Conservation (phyloP, 2,888 invertebrate genomes). For the Digitonthophagus gazella region DNA sequence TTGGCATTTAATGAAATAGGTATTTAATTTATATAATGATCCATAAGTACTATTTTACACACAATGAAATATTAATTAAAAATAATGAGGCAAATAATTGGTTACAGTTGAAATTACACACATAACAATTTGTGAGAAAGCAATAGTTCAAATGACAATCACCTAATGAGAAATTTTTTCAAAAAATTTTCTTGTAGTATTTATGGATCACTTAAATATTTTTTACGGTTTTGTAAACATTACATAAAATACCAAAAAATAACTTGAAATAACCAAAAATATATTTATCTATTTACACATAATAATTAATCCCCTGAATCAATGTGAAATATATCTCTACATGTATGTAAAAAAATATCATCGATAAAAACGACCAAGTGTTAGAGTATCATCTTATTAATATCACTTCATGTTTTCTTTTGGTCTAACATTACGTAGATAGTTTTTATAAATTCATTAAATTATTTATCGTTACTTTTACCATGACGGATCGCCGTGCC, state of each 20-base stretch:
- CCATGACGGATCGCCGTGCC: not conserved
- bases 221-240: too few species aligned
- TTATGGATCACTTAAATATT: too few species aligned
- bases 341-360: not conserved
- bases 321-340: not conserved
- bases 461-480: not conserved
- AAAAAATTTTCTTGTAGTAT: too few species aligned
- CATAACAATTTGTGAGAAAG: too few species aligned
- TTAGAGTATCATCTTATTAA: not conserved
- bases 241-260: too few species aligned
- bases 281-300: not conserved
- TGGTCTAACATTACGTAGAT: too few species aligned
- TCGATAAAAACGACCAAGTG: not conserved
- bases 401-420: not conserved
- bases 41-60: not conserved
- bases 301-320: not conserved
- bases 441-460: not conserved
- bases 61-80: too few species aligned
- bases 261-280: too few species aligned
- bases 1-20: slow-evolving; percentile 46
- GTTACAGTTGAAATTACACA: too few species aligned
- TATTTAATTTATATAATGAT: not conserved
- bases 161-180: too few species aligned
- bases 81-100: too few species aligned
- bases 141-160: too few species aligned